Base-by-base conservation (phyloP, 2,797 vertebrate species). In the Darevskia mixta region DNA sequence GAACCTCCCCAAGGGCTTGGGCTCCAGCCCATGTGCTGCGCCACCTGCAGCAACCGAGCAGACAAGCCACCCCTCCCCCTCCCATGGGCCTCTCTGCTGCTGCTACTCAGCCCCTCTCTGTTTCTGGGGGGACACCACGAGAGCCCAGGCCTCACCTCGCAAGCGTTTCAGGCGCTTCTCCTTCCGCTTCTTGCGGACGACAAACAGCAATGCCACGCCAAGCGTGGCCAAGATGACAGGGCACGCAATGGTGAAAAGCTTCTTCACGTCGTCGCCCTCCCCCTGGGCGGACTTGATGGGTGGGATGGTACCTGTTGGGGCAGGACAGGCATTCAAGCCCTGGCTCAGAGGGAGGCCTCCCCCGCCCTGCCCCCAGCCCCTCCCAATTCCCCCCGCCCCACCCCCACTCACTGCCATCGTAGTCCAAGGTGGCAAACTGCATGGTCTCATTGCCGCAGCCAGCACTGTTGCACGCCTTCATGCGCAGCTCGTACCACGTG, bases 401-500 rank as follows among this genome's bases (percentile, higher is more conserved):
- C 2, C n/a, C 41, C 1, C 1, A 98, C 99, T 98, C 96, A 99
- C 99, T 99, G 94, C 99, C 99, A 0, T 99, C 98, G 1, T 99
- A 99, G 97, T 99, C 98, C 95, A 99, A 96, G 1, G 99, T 99
- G 92, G 99, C 98, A 29, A 99, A 99, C 95, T 98, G 98, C 3
- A 98, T 89, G 27, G 97, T 99, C 97, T 99, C 98, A 85, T 99
- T 99, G 80, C 98, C 98, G 72, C 99, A 99, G 96, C 99, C 99
- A 0, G 99, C 99, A 2, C 98, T 99, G 98, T 99, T 99, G 92
- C 99, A 99, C 1, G 98, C 98, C 95, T 98, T 98, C 98, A 99
- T 99, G 95, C 99, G 99, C 87, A 99, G 96, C 96, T 99, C 99
- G 1, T 99, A 99, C 99, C 99, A 99, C 2, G 99, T 99, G 88